Conservation (phyloP, 1,140 invertebrate genomes). For the Micrasema minimum region DNA sequence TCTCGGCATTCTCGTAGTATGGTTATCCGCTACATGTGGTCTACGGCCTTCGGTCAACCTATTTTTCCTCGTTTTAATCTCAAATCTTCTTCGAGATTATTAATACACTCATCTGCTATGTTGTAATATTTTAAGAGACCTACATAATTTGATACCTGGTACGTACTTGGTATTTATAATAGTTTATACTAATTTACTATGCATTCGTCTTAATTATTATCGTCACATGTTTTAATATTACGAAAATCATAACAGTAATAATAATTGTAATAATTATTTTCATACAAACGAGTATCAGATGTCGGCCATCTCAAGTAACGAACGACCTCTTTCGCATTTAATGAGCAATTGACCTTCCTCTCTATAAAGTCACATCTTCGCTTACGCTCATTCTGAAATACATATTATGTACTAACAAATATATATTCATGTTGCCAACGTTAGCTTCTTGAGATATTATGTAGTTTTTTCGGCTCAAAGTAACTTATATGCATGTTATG, state of each 20-base stretch:
- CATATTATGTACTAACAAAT: too few species aligned
- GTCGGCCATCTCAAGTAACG: constrained; percentile 20
- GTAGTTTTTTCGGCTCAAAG: neutral
- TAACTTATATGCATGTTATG: neutral
- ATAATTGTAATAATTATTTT: neutral
- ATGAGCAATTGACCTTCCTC: constrained; percentile 34
- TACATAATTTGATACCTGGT: too few species aligned
- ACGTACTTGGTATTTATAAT: too few species aligned
- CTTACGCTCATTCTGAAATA: neutral
- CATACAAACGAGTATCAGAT: constrained; percentile 20
- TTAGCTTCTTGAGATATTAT: neutral
- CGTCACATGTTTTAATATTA: too few species aligned
- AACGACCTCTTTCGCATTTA: constrained; percentile 26
- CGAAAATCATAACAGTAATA: too few species aligned
- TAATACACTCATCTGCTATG: too few species aligned
- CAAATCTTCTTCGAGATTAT: neutral
- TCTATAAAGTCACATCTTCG: constrained; percentile 9
- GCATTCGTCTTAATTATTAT: too few species aligned
- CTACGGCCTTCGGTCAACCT: too few species aligned
- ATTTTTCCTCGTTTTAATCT: neutral
- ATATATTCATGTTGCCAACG: too few species aligned
- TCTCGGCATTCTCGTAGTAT: constrained; percentile 31
- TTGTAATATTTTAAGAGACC: neutral
- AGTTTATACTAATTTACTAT: too few species aligned
- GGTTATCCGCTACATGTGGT: constrained; percentile 13